Percentiles rank a stretch among this genome's conserved stretches.
phyloP scores from a whole-genome alignment of 1,140 invertebrate genomes.

The Antheraea mylitta region DNA sequence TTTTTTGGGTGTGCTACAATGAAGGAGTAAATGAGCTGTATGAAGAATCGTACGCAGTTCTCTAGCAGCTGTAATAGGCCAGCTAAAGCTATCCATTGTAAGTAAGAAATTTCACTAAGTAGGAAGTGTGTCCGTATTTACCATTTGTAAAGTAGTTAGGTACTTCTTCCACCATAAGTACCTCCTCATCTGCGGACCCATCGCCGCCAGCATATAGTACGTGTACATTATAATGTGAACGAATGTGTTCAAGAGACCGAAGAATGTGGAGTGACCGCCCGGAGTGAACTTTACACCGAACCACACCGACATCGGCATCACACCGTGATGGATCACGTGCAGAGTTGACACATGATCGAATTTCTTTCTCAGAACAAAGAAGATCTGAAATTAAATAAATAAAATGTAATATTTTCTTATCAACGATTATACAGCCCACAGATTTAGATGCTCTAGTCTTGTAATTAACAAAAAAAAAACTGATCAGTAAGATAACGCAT shows the following conservation, averaged over 20 bases:
- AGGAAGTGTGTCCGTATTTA: conserved; percentile 54
- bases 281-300: conserved; percentile 97
- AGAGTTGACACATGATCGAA: conserved; percentile 94
- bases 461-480: no score
- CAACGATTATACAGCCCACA: no score
- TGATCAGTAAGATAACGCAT: no score
- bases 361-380: conserved; percentile 96
- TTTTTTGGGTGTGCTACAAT: no score
- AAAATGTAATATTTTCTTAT: no score
- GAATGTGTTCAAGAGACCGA: conserved; percentile 92
- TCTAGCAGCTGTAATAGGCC: no score
- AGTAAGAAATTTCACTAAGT: no score
- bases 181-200: conserved; percentile 89
- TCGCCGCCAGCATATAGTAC: conserved; percentile 92
- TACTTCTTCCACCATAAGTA: conserved; percentile 97
- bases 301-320: conserved; percentile 98
- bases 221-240: conserved; percentile 93
- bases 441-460: no score
- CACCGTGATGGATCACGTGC: conserved; percentile 97
- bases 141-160: conserved; percentile 92
- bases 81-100: no score
- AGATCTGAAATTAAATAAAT: conserved; percentile 82
- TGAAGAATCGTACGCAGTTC: no score
- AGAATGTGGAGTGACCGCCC: conserved; percentile 92
- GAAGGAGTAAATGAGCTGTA: no score